Base-by-base conservation (phyloP, 1,140 invertebrate genomes). In the Eumeta japonica region DNA sequence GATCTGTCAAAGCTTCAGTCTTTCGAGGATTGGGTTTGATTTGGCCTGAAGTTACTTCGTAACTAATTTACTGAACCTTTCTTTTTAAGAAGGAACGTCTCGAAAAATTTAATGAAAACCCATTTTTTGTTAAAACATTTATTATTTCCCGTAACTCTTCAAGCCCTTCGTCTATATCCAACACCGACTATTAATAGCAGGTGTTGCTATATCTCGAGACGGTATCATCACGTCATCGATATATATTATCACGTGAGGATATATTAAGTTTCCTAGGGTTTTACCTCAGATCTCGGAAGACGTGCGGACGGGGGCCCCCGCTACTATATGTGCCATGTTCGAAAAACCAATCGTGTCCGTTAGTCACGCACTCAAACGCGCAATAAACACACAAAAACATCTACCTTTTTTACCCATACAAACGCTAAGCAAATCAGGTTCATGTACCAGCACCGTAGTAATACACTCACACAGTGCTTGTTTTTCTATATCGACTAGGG, bases 1-100 rank as follows among this genome's bases (percentile, higher is more conserved):
- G n/a, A n/a, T n/a, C n/a, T n/a, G n/a, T n/a, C 3, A 73, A 39
- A 5, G 67, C 65, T 39, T 52, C 27, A 3, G 59, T 46, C 32
- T 71, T 71, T 5, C 39, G 24, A 11, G 39, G 43, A 28, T 53
- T 59, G n/a, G 62, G 62, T 27, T 35, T 16, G 1, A 64, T 34
- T 18, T 51, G 32, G 5, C 52, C 46, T 4, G 18, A 10, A 2
- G 10, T 28, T 2, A 66, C 42, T 34, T 45, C 41, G 34, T 41
- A 56, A 2, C 62, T 56, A 10, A 65, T 33, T 33, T 46, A 65
- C 16, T 56, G 44, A 12, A 64, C 41, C 15, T 38, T 38, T 10
- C 34, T 39, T 28, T 52, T 57, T 3, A 58, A 28, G 30, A 46
- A 50, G 4, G 32, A 37, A 37, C 52, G 56, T 35, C 51, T 58